A percentile compares a stretch with the other conserved stretches of the same genome.
Conservation (phyloP, 2,797 vertebrate genomes). For the Rhynchotus rufescens region DNA sequence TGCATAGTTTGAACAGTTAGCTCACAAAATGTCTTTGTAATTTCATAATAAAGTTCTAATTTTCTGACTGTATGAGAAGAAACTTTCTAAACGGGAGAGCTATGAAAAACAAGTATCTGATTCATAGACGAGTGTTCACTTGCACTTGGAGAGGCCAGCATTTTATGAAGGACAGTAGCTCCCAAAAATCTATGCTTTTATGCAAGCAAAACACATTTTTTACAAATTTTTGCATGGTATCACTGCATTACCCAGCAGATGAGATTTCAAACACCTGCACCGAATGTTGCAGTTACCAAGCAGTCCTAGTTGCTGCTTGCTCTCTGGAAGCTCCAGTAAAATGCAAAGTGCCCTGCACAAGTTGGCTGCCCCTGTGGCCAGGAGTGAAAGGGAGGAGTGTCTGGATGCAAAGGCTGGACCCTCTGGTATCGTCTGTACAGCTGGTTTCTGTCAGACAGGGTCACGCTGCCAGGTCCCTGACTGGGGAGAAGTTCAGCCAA, state of each 20-base stretch:
- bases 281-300: background rate
- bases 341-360: fast-evolving
- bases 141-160: background rate
- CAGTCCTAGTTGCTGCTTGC: background rate
- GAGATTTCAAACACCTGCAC: background rate
- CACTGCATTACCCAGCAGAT: background rate
- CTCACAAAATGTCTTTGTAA: slow-evolving; percentile 3
- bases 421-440: background rate
- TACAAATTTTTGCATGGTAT: background rate
- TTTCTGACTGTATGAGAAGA: background rate
- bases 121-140: background rate
- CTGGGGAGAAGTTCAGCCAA: background rate
- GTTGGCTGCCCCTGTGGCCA: background rate
- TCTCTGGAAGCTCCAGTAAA: background rate
- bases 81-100: background rate
- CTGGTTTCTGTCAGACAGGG: background rate
- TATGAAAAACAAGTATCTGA: background rate
- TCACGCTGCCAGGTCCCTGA: background rate
- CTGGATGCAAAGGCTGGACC: background rate
- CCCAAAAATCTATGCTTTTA: background rate
- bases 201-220: background rate
- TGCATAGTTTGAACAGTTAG: background rate
- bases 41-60: background rate
- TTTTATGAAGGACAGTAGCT: background rate
- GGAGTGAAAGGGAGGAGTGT: background rate